Evolutionary conservation across 2,113 vertebrate genomes (phyloP).

Genomic region (Coryphaenoides rupestris): DNA sequence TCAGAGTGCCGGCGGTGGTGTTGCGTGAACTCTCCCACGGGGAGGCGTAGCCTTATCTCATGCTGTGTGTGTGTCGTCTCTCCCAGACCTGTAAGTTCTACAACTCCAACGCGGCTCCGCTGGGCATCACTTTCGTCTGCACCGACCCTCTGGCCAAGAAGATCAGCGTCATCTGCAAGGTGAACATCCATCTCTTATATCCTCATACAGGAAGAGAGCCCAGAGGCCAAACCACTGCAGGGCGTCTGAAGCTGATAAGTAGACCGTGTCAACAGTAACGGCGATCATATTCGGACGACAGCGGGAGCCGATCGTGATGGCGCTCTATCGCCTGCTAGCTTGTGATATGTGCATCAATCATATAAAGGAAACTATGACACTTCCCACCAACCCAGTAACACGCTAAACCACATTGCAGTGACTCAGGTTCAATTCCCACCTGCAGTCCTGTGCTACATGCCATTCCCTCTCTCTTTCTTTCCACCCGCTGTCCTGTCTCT

Average conservation of each 20-base stretch:
- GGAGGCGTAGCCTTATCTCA: background rate
- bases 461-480: too few relatives aligned
- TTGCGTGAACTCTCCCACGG: background rate
- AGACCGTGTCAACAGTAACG: too few relatives aligned
- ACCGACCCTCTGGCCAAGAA: constrained; percentile 83
- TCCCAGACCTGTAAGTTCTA: constrained; percentile 86
- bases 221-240: too few relatives aligned
- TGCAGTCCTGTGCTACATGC: too few relatives aligned
- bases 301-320: too few relatives aligned
- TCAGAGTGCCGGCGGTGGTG: background rate
- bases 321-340: background rate
- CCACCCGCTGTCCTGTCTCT: too few relatives aligned
- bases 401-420: too few relatives aligned
- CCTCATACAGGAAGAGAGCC: background rate
- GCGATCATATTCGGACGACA: too few relatives aligned
- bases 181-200: constrained; percentile 34
- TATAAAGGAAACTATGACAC: too few relatives aligned
- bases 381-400: too few relatives aligned
- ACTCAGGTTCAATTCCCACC: too few relatives aligned
- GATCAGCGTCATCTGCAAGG: constrained; percentile 90
- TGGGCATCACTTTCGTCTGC: constrained; percentile 87
- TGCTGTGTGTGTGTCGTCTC: constrained; percentile 12
- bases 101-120: constrained; percentile 88
- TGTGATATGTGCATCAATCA: background rate
- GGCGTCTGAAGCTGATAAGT: too few relatives aligned